These are phyloP conservation scores for Dasyurus viverrinus DNA, from an alignment of 2,113 vertebrate genomes.

Conservation along the genomic window DNA sequence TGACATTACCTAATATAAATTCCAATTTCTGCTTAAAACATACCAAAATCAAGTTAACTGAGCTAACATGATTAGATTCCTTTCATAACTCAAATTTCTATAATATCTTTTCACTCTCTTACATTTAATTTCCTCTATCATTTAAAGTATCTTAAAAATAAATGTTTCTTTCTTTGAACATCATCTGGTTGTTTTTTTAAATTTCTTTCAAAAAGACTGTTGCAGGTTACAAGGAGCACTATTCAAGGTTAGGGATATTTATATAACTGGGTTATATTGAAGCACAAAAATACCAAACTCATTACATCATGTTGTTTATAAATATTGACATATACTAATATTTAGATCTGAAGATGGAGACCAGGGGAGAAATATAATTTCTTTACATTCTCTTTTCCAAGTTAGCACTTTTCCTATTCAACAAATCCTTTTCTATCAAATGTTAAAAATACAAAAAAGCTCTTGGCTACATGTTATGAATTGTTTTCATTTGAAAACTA, in stretches of 20 bases:
- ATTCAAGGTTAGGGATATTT: background rate
- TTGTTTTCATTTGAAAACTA: constrained; percentile 88
- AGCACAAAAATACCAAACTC: background rate
- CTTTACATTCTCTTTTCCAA: background rate
- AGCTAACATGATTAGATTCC: constrained; percentile 73
- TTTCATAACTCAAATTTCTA: constrained; percentile 77
- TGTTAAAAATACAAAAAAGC: constrained; percentile 79
- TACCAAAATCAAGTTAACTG: constrained; percentile 75
- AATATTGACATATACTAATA: background rate
- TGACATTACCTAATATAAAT: constrained; percentile 82
- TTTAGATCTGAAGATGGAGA: constrained; percentile 36
- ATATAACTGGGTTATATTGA: constrained; percentile 15
- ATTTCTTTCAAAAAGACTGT: constrained; percentile 20
- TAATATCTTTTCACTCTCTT: constrained; percentile 58
- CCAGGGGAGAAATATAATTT: constrained; percentile 40
- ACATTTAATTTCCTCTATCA: constrained; percentile 29
- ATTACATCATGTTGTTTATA: background rate
- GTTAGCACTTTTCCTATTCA: background rate
- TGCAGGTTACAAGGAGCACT: background rate
- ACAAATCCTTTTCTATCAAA: constrained; percentile 55
- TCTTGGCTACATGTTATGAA: constrained; percentile 84
- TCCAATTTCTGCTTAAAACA: constrained; percentile 85
- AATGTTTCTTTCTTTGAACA: background rate
- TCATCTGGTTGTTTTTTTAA: background rate
- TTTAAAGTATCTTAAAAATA: constrained; percentile 61